A percentile compares a stretch with the other conserved stretches of the same genome.
Evolutionary conservation across 1,140 invertebrate species (phyloP).

Genomic region (Cardiocondyla obscurior): DNA sequence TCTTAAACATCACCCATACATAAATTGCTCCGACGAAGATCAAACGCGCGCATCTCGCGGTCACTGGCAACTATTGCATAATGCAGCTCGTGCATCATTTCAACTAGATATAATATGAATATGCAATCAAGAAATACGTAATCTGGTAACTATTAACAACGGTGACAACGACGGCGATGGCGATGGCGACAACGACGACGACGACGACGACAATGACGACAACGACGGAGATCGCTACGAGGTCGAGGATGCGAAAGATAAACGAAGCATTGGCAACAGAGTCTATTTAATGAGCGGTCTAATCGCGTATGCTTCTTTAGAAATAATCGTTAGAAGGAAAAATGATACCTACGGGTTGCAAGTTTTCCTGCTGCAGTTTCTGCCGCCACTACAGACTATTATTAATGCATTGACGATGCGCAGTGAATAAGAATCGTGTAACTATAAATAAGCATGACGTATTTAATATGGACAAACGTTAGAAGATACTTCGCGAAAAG

Average conservation of each 20-base stretch:
- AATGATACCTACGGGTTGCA: conserved; percentile 4
- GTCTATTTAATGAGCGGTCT: conserved; percentile 34
- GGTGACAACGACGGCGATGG: background rate
- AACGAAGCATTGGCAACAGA: conserved; percentile 59
- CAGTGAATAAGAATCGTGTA: conserved; percentile 19
- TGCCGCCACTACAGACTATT: background rate
- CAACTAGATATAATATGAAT: conserved; percentile 27
- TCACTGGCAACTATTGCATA: conserved; percentile 19
- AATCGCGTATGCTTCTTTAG: conserved; percentile 20
- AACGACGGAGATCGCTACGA: conserved; percentile 18
- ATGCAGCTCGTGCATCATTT: conserved; percentile 21
- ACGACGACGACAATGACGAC: conserved; percentile 35
- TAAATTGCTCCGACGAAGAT: conserved; percentile 31
- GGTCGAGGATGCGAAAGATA: conserved; percentile 22
- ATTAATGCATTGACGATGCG: conserved; percentile 51
- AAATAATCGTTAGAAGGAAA: conserved; percentile 31
- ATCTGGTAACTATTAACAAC: background rate
- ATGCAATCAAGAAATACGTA: conserved; percentile 25
- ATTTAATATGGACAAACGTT: conserved; percentile 21
- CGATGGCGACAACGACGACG: background rate
- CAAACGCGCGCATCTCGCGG: conserved; percentile 33
- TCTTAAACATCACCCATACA: conserved; percentile 28
- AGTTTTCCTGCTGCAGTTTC: conserved; percentile 14
- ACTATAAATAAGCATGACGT: conserved; percentile 49
- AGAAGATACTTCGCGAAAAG: conserved; percentile 18